These are phyloP conservation scores for Aldabrachelys gigantea DNA, from an alignment of 2,113 vertebrate species.

Conservation along the genomic window DNA sequence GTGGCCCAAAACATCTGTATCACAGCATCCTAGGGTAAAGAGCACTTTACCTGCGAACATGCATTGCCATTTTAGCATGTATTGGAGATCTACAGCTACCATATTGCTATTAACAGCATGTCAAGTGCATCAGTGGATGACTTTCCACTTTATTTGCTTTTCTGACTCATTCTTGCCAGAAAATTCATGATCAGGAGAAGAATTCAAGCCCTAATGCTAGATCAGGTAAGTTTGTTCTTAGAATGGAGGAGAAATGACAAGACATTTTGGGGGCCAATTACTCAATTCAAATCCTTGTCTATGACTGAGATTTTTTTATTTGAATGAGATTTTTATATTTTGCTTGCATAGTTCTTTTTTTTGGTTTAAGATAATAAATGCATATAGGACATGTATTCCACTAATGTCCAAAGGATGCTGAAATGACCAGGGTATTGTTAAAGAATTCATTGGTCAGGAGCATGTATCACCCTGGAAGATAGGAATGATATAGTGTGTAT, in stretches of 20 bases:
- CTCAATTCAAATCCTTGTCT: neutral
- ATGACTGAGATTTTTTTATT: neutral
- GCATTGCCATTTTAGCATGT: neutral
- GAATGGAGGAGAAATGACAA: neutral
- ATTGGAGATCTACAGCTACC: neutral
- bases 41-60: neutral
- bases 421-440: neutral
- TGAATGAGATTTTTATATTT: neutral
- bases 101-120: neutral
- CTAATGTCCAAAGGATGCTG: neutral
- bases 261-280: neutral
- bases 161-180: neutral
- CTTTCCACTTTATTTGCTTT: neutral
- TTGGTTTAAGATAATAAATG: neutral
- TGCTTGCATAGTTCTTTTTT: neutral
- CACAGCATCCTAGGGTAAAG: neutral
- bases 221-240: neutral
- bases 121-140: neutral
- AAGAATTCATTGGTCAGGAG: neutral
- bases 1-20: fast-evolving
- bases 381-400: neutral
- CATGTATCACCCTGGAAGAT: neutral
- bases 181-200: neutral
- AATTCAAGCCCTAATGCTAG: neutral
- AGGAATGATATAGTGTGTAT: neutral